Conservation (phyloP, 2,113 vertebrate species). For the Butorides virescens region DNA sequence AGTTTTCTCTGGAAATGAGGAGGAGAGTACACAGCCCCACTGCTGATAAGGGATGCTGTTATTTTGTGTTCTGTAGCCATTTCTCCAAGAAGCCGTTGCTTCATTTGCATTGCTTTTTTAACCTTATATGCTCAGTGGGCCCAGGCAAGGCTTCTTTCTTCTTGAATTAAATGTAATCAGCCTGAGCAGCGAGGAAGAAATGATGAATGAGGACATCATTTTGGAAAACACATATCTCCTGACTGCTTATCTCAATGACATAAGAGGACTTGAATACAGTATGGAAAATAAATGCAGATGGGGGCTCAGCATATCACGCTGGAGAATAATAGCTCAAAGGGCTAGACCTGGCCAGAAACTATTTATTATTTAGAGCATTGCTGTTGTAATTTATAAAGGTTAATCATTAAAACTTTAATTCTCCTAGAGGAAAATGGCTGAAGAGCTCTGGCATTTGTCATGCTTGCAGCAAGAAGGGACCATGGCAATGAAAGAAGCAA, state of each 20-base stretch:
- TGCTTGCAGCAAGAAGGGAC: neutral
- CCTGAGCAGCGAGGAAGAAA: constrained; percentile 65
- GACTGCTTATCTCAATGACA: constrained; percentile 68
- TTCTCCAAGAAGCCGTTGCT: constrained; percentile 11
- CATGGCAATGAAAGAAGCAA: neutral
- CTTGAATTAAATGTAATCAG: constrained; percentile 69
- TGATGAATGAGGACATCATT: constrained; percentile 64
- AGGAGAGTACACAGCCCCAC: neutral
- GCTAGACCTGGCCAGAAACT: neutral
- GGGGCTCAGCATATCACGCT: constrained; percentile 26
- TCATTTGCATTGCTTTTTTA: constrained; percentile 69
- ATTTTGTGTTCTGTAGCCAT: constrained; percentile 23
- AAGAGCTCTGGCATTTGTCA: constrained; percentile 25
- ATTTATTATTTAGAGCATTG: constrained; percentile 47
- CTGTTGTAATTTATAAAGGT: constrained; percentile 43
- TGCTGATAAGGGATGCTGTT: constrained; percentile 40
- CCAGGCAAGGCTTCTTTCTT: constrained; percentile 52
- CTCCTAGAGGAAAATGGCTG: constrained; percentile 1
- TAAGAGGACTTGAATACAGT: constrained; percentile 61
- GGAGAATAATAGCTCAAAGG: constrained; percentile 50
- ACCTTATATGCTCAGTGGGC: constrained; percentile 59
- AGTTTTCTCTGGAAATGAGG: constrained; percentile 46
- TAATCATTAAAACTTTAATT: constrained; percentile 44
- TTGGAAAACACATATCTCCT: constrained; percentile 67
- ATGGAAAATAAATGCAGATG: constrained; percentile 51